phyloP scores from a whole-genome alignment of 1,140 invertebrate species.

The Manduca sexta region DNA sequence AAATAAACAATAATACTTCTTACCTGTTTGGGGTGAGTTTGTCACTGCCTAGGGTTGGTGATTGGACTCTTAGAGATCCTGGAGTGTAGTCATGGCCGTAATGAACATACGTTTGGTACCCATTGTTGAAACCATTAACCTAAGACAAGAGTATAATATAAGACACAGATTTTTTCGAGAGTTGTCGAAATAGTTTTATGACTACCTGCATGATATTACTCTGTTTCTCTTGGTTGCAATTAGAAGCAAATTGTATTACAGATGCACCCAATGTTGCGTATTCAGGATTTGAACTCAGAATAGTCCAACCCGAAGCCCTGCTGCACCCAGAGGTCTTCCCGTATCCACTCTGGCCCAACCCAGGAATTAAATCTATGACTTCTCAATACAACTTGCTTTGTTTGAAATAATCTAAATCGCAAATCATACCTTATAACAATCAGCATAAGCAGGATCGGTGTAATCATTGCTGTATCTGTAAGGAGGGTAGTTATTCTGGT shows the following conservation, averaged over 20 bases:
- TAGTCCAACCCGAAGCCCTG: too few species aligned
- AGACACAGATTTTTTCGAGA: too few species aligned
- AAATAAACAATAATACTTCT: conserved; percentile 1
- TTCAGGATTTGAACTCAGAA: too few species aligned
- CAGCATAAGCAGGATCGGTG: conserved; percentile 84
- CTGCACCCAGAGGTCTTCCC: too few species aligned
- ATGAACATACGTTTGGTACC: conserved; percentile 64
- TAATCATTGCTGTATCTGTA: conserved; percentile 92
- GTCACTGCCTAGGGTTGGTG: conserved; percentile 49
- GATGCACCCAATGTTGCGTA: too few species aligned
- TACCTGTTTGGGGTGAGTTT: conserved; percentile 63
- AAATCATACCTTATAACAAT: conserved; percentile 61
- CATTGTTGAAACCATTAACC: conserved; percentile 70
- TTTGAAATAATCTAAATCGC: neutral
- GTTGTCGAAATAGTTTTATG: neutral
- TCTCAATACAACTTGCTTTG: too few species aligned
- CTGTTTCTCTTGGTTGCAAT: too few species aligned
- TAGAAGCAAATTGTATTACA: too few species aligned
- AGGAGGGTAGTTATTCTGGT: conserved; percentile 67
- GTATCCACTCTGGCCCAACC: too few species aligned
- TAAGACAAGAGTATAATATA: conserved; percentile 27
- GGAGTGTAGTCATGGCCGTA: conserved; percentile 63
- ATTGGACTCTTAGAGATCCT: conserved; percentile 52
- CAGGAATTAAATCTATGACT: too few species aligned
- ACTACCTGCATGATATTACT: too few species aligned